phyloP scores from a whole-genome alignment of 2,113 vertebrate species.

The Stegostoma tigrinum region DNA sequence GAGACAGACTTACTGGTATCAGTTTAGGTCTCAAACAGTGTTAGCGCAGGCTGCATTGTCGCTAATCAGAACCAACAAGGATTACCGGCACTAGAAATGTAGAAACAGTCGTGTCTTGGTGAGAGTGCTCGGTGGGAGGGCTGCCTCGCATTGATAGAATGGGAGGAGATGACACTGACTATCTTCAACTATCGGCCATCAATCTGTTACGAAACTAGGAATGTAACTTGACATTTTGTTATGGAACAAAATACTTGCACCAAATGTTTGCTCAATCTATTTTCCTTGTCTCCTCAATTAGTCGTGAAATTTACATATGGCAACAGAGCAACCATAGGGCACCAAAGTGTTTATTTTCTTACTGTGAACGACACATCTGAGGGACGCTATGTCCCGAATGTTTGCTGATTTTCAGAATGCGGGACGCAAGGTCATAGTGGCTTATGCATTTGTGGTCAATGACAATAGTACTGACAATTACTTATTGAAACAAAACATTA shows the following conservation, averaged over 20 bases:
- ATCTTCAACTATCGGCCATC: conserved; percentile 42
- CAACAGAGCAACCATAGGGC: conserved; percentile 51
- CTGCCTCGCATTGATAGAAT: conserved; percentile 34
- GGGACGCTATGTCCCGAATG: not conserved
- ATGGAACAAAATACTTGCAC: conserved; percentile 50
- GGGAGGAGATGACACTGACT: conserved; percentile 40
- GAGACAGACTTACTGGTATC: not conserved
- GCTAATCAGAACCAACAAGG: conserved; percentile 26
- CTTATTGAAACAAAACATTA: not conserved
- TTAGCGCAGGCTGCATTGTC: not conserved
- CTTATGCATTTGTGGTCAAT: not conserved
- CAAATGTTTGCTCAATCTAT: conserved; percentile 60
- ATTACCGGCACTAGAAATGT: conserved; percentile 30
- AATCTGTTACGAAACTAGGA: conserved; percentile 50
- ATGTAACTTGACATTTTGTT: conserved; percentile 49
- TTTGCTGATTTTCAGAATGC: not conserved
- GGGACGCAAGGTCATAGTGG: not conserved
- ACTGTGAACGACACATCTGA: conserved; percentile 20
- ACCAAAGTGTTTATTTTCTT: conserved; percentile 61
- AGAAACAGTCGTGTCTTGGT: conserved; percentile 19
- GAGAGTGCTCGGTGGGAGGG: conserved; percentile 37
- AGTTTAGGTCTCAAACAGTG: conserved; percentile 8
- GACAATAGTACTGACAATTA: not conserved
- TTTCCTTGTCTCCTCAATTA: conserved; percentile 56
- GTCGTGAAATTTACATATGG: conserved; percentile 61